Conservation (phyloP, 2,113 vertebrate genomes). For the Orientallactaga bullata region DNA sequence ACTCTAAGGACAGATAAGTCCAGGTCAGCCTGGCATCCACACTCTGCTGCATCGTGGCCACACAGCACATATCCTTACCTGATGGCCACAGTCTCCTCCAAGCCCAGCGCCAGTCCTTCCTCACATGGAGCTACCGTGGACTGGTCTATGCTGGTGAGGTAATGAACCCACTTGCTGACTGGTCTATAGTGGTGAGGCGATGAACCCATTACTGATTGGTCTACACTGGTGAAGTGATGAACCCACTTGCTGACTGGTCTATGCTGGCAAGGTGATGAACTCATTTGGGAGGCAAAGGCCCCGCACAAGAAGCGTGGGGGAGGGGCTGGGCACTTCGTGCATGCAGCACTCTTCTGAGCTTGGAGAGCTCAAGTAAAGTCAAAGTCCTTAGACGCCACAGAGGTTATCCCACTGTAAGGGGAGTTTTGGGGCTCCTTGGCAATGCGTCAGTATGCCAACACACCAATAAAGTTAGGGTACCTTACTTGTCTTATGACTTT, state of each 20-base stretch:
- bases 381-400: no score
- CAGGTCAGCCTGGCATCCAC: not conserved
- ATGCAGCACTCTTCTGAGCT: accelerated
- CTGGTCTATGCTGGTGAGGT: not conserved
- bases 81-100: not conserved
- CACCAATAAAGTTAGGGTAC: no score
- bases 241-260: no score
- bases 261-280: not conserved
- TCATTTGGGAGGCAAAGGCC: no score
- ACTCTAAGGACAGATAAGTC: not conserved
- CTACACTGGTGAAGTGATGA: not conserved
- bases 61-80: not conserved
- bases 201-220: not conserved
- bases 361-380: no score
- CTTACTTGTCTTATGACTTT: no score
- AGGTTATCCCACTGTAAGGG: no score
- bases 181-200: no score
- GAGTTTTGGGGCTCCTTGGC: no score
- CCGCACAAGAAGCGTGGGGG: accelerated
- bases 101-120: not conserved
- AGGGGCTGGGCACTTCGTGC: not conserved
- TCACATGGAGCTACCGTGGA: not conserved
- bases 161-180: not conserved
- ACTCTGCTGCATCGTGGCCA: not conserved
- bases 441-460: no score